Base-by-base conservation (phyloP, 2,888 invertebrate species). In the Fragum fragum region DNA sequence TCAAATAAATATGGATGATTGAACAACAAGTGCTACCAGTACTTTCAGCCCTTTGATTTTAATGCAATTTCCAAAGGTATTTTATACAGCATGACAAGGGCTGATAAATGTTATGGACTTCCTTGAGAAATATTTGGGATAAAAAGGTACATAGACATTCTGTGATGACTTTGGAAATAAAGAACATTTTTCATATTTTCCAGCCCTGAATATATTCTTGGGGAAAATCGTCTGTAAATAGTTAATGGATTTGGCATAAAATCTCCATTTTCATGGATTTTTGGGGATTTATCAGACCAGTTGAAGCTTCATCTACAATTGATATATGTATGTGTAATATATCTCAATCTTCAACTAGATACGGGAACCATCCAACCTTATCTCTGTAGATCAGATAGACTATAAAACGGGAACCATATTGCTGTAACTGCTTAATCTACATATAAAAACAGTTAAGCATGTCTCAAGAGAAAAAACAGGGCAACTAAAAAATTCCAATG, bases 251-350 rank as follows among this genome's bases (percentile, higher is more conserved):
- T 42, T 66, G 66, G 66, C 66, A 66, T 66, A 66, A 66, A 66
- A 66, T 66, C 66, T 66, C 39, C 66, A 66, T 66, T 66, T 66
- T 66, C 66, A 42, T 66, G 42, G 42, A 66, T 66, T 66, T 66
- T 42, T n/a, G 23, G 26, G 57, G 66, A 66, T 66, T 66, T 66
- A 66, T 66, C 66, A 21, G 26, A 66, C 21, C 21, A 11, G 66
- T 66, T 66, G 23, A 66, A 66, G 66, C 66, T n/a, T 66, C 66
- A 66, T n/a, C 23, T 32, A 42, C 18, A 42, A 66, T 66, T 66
- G 66, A 66, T 66, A 36, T 66, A 66, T 42, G 66, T 14, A 42
- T 66, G 42, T 39, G 66, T 66, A 42, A 66, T 66, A 66, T 66
- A 66, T 66, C 66, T 66, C 18, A 36, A 66, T 66, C 66, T 66